Percentiles rank a stretch among this genome's conserved stretches.
Evolutionary conservation across 2,113 vertebrate genomes (phyloP).

Genomic region (Phasianus colchicus): DNA sequence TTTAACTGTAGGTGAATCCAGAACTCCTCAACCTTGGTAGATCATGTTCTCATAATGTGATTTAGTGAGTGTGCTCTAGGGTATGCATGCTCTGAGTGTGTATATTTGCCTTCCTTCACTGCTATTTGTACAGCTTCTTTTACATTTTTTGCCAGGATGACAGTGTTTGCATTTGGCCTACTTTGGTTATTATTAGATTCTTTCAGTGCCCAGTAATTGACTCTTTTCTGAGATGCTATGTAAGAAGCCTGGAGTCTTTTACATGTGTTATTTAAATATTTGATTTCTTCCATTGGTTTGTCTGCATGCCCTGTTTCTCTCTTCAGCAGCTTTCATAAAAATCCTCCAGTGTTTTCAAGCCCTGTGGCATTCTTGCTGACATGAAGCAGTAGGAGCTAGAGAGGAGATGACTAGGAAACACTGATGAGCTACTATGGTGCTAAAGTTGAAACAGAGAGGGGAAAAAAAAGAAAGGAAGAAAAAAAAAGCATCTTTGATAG

Average conservation of each 20-base stretch:
- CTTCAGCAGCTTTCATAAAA: neutral
- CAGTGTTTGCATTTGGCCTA: conserved; percentile 75
- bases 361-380: neutral
- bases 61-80: neutral
- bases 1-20: conserved; percentile 13
- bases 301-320: conserved; percentile 17
- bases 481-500: neutral
- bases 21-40: neutral
- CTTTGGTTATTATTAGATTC: conserved; percentile 65
- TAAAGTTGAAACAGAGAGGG: neutral
- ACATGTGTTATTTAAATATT: conserved; percentile 71
- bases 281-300: conserved; percentile 47
- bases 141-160: conserved; percentile 67
- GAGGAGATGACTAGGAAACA: neutral
- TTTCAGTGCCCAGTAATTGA: conserved; percentile 38
- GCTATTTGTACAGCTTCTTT: conserved; percentile 75
- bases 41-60: conserved; percentile 5
- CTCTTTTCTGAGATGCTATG: conserved; percentile 34
- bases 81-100: conserved; percentile 5
- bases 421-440: neutral
- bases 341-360: neutral
- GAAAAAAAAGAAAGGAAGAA: neutral
- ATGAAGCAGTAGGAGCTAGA: neutral
- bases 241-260: conserved; percentile 35
- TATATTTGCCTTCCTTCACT: conserved; percentile 74